Percentiles rank a stretch among this genome's conserved stretches.
Conservation (phyloP, 2,888 invertebrate genomes). For the Drosophila aldrichi region DNA sequence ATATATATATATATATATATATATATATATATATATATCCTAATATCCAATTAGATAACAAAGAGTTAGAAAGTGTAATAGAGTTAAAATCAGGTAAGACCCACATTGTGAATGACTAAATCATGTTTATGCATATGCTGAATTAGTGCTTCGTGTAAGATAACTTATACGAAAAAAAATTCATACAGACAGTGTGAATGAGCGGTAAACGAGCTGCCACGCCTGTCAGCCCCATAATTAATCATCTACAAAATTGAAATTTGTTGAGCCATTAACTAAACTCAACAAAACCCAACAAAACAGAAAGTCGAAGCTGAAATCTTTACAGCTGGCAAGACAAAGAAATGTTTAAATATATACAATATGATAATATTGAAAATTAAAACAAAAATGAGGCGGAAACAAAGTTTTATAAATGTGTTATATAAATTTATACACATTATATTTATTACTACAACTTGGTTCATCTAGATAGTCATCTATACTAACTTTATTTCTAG, state of each 20-base stretch:
- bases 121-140: slow-evolving; percentile 11
- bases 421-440: background rate
- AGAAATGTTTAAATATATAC: background rate
- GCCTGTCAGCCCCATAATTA: slow-evolving; percentile 10
- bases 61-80: background rate
- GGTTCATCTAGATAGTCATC: too few relatives aligned
- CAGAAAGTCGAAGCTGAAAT: slow-evolving; percentile 22
- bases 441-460: background rate
- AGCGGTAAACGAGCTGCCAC: slow-evolving; percentile 14
- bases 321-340: slow-evolving; percentile 15
- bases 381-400: background rate
- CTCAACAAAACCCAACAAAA: slow-evolving; percentile 25
- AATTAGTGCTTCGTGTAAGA: slow-evolving; percentile 8
- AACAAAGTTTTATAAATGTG: background rate
- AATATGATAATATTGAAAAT: background rate
- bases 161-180: background rate
- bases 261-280: slow-evolving; percentile 43
- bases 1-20: too few relatives aligned
- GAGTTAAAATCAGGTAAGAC: background rate
- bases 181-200: slow-evolving; percentile 8
- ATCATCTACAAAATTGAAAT: slow-evolving; percentile 29
- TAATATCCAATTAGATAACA: background rate
- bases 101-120: slow-evolving; percentile 13
- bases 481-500: too few relatives aligned
- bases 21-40: too few relatives aligned